Evolutionary conservation across 2,888 invertebrate species (phyloP).

Genomic region (Eupelmus urozonus): DNA sequence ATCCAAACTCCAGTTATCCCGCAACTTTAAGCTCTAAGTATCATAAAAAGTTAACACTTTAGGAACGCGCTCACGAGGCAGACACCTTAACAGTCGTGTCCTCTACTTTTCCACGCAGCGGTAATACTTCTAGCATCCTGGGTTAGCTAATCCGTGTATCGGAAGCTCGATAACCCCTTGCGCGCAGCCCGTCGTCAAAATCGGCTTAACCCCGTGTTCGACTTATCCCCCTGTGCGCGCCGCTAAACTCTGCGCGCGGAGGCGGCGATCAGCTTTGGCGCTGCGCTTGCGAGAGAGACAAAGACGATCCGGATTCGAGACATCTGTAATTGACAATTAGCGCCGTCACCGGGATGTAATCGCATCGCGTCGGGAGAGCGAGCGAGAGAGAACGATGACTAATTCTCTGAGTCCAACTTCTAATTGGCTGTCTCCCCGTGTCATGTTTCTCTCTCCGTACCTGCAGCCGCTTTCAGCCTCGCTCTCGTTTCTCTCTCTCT

Average conservation of each 20-base stretch:
- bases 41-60: too few relatives aligned
- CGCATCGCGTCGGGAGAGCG: conserved; percentile 66
- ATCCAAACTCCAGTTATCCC: too few relatives aligned
- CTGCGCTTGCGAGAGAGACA: too few relatives aligned
- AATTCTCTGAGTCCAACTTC: conserved; percentile 72
- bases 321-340: conserved; percentile 72
- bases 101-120: not conserved
- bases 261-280: conserved; percentile 18
- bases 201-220: conserved; percentile 51
- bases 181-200: conserved; percentile 19
- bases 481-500: conserved; percentile 1
- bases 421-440: conserved; percentile 70
- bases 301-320: conserved; percentile 61
- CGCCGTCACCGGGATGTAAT: conserved; percentile 71
- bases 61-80: too few relatives aligned
- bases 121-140: too few relatives aligned
- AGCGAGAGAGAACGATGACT: too few relatives aligned
- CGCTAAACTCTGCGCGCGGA: conserved; percentile 23
- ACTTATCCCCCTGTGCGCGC: conserved; percentile 34
- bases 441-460: too few relatives aligned
- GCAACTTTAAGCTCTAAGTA: too few relatives aligned
- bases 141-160: conserved; percentile 36
- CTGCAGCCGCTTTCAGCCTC: not conserved
- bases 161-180: conserved; percentile 21
- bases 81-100: not conserved